Percentiles rank a stretch among this genome's conserved stretches.
Conservation (phyloP, 2,113 vertebrate species). For the Menidia beryllina region DNA sequence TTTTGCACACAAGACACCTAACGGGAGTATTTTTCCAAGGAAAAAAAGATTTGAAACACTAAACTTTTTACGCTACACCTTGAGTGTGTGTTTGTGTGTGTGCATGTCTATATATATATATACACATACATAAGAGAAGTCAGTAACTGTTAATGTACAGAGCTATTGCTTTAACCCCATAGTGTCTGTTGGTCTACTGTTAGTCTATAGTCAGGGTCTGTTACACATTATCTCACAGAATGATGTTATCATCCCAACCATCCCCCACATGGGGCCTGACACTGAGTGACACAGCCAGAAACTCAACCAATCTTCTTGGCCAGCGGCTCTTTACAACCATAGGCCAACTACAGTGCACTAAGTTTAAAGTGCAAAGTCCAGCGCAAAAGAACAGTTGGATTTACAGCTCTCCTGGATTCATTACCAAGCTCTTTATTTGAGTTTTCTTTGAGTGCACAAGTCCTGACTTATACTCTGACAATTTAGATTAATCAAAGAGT, state of each 20-base stretch:
- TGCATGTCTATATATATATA: too few species aligned
- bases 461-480: constrained; percentile 54
- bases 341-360: constrained; percentile 38
- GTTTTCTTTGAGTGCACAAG: constrained; percentile 42
- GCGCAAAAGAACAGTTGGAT: constrained; percentile 72
- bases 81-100: too few species aligned
- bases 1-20: too few species aligned
- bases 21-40: too few species aligned
- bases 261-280: constrained; percentile 70
- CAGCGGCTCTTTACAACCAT: constrained; percentile 41
- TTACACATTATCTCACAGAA: constrained; percentile 75
- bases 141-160: constrained; percentile 35
- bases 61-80: too few species aligned
- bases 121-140: too few species aligned
- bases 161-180: constrained; percentile 45
- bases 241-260: constrained; percentile 68
- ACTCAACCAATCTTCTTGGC: constrained; percentile 50
- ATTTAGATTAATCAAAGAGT: constrained; percentile 17
- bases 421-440: constrained; percentile 63
- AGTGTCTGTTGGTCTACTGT: constrained; percentile 46
- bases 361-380: constrained; percentile 74
- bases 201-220: constrained; percentile 53
- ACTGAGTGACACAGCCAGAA: constrained; percentile 69
- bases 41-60: too few species aligned
- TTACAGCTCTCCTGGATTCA: constrained; percentile 65